Evolutionary conservation across 2,797 vertebrate species (phyloP).

Genomic region (Bufotes viridis): DNA sequence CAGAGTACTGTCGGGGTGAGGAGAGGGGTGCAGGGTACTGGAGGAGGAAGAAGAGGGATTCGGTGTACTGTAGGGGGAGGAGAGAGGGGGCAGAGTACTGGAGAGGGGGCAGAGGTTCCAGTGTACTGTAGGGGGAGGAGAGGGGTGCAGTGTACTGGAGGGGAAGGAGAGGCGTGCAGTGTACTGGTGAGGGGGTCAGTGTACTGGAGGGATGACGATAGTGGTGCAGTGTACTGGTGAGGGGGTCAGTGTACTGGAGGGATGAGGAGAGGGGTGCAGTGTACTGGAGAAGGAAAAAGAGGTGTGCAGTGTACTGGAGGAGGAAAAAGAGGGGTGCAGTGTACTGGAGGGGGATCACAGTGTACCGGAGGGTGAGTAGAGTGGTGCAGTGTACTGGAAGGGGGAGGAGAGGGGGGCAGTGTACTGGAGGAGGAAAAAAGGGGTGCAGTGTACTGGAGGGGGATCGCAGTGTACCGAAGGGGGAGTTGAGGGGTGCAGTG

Average conservation of each 20-base stretch:
- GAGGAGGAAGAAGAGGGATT: slow-evolving; percentile 9
- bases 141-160: not conserved
- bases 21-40: slow-evolving; percentile 65
- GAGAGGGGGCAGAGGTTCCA: slow-evolving; percentile 8
- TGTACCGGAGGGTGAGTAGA: not conserved
- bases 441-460: too few species aligned
- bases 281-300: not conserved
- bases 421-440: not conserved
- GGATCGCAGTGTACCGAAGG: too few species aligned
- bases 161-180: not conserved
- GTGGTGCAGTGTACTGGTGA: not conserved
- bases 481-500: too few species aligned
- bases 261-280: slow-evolving; percentile 35
- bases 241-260: slow-evolving; percentile 5
- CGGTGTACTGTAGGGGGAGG: not conserved
- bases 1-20: too few species aligned
- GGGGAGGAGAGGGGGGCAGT: not conserved
- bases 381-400: not conserved
- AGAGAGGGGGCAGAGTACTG: slow-evolving; percentile 65
- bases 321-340: slow-evolving; percentile 29
- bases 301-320: not conserved
- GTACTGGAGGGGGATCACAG: not conserved
- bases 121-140: not conserved
- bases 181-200: not conserved
- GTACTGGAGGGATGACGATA: slow-evolving; percentile 48